Conservation (phyloP, 2,888 invertebrate species). For the Xylota sylvarum region DNA sequence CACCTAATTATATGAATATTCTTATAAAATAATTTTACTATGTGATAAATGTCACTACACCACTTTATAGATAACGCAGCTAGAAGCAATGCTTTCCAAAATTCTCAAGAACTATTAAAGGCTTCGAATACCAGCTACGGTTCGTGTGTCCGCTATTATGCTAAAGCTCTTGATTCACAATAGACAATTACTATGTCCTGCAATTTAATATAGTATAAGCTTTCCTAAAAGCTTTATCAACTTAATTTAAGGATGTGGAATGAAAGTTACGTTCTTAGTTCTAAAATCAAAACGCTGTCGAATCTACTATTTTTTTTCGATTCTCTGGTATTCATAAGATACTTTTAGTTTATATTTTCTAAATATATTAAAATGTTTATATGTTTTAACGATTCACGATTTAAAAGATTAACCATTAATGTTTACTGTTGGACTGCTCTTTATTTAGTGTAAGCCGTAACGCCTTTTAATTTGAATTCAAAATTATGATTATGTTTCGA, state of each 20-base stretch:
- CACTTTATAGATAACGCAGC: no score
- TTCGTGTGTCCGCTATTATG: slow-evolving; percentile 2
- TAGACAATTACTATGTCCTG: background rate
- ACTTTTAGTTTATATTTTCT: no score
- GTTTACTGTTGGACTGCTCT: no score
- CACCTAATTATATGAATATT: no score
- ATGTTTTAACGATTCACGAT: no score
- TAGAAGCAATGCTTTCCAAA: no score
- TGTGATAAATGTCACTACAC: no score
- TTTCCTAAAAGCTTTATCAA: slow-evolving; percentile 21
- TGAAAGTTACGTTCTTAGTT: slow-evolving; percentile 26
- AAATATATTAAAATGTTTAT: no score
- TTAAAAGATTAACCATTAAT: no score
- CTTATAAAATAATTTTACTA: no score
- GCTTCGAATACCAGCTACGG: background rate
- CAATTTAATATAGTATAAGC: background rate
- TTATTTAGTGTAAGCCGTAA: background rate
- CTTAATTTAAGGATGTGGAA: slow-evolving; percentile 52
- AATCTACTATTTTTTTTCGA: background rate
- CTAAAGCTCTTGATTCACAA: slow-evolving; percentile 10
- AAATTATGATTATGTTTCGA: background rate
- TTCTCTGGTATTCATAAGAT: no score
- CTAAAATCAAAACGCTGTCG: slow-evolving; percentile 24
- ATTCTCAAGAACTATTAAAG: no score
- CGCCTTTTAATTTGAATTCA: background rate